Evolutionary conservation across 2,888 invertebrate genomes (phyloP).

Genomic region (Latrodectus hesperus): DNA sequence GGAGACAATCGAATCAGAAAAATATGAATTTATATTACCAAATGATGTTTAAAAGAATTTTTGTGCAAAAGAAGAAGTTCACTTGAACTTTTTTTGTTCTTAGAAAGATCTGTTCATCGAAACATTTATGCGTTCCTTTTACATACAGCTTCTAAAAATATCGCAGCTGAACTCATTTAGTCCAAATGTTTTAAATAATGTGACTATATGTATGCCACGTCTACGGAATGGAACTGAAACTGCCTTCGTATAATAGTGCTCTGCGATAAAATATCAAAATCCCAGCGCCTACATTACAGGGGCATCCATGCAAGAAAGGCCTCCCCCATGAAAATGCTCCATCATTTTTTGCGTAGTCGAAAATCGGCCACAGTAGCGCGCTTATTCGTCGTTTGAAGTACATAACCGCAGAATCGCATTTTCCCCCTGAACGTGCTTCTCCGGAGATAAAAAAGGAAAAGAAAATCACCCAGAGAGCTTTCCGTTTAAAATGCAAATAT

Average conservation of each 20-base stretch:
- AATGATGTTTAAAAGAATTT: too few species aligned
- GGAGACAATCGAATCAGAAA: too few species aligned
- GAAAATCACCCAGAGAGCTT: slow-evolving; percentile 44
- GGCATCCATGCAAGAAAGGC: slow-evolving; percentile 14
- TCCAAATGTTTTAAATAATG: slow-evolving; percentile 44
- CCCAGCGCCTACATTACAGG: slow-evolving; percentile 24
- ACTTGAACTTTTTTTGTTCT: too few species aligned
- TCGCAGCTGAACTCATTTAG: slow-evolving; percentile 20
- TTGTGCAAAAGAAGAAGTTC: too few species aligned
- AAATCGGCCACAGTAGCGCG: slow-evolving; percentile 19
- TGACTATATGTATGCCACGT: slow-evolving; percentile 33
- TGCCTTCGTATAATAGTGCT: slow-evolving; percentile 12
- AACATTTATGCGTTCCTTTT: slow-evolving; percentile 14
- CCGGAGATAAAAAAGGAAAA: slow-evolving; percentile 26
- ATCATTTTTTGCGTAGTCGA: slow-evolving; percentile 39
- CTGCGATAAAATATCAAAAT: slow-evolving; percentile 38
- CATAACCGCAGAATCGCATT: slow-evolving; percentile 43
- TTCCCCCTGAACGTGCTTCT: slow-evolving; percentile 30
- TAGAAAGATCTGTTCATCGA: background rate
- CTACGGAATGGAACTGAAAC: slow-evolving; percentile 19
- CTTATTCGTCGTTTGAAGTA: slow-evolving; percentile 26
- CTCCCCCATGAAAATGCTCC: slow-evolving; percentile 7
- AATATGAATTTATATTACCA: too few species aligned
- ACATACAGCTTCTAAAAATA: slow-evolving; percentile 17
- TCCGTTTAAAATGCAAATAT: slow-evolving; percentile 67